These are phyloP conservation scores for Gymnoscelis rufifasciata DNA, from an alignment of 2,888 invertebrate species.

Conservation along the genomic window DNA sequence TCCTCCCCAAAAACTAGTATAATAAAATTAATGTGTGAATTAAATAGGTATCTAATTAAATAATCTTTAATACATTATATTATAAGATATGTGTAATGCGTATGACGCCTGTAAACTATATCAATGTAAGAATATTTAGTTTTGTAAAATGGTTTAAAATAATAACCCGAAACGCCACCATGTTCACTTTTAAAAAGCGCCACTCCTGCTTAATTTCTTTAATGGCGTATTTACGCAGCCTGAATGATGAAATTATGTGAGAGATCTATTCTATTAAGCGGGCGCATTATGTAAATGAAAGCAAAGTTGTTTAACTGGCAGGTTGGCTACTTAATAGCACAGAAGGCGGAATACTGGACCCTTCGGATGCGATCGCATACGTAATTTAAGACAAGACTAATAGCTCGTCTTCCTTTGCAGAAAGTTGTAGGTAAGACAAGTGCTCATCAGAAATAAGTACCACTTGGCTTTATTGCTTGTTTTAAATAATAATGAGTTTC, in stretches of 20 bases:
- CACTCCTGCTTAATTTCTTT: slow-evolving; percentile 1
- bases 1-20: too few relatives aligned
- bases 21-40: too few relatives aligned
- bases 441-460: slow-evolving; percentile 12
- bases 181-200: neutral
- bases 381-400: slow-evolving; percentile 39
- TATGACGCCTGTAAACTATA: too few relatives aligned
- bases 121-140: too few relatives aligned
- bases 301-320: slow-evolving; percentile 45
- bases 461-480: neutral
- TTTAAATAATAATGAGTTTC: neutral
- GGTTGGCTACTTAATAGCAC: slow-evolving; percentile 27
- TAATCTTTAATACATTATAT: too few relatives aligned
- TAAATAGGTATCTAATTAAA: too few relatives aligned
- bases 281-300: slow-evolving; percentile 58
- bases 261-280: slow-evolving; percentile 27
- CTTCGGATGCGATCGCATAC: slow-evolving; percentile 41
- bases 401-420: slow-evolving; percentile 33
- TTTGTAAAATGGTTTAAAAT: neutral
- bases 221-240: slow-evolving; percentile 9
- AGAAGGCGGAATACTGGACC: slow-evolving; percentile 20
- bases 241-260: slow-evolving; percentile 26
- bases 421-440: slow-evolving; percentile 11
- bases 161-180: neutral
- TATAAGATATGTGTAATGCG: too few relatives aligned